phyloP scores from a whole-genome alignment of 1,140 invertebrate genomes.

The honey bee (Apis mellifera) region DNA sequence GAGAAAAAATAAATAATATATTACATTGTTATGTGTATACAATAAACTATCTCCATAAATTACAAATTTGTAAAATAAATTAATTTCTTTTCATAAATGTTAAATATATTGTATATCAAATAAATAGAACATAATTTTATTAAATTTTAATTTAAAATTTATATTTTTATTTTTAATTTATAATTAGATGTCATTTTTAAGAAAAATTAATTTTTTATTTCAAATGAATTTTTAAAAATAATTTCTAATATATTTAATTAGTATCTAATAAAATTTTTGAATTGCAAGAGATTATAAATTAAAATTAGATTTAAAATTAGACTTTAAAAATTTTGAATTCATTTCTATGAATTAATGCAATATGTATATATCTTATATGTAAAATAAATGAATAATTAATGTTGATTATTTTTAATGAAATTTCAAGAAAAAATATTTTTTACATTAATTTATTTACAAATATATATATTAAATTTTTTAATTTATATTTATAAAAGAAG shows the following conservation, averaged over 20 bases:
- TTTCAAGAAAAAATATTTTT: not conserved
- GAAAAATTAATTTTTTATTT: not conserved
- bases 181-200: not conserved
- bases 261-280: not conserved
- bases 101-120: not conserved
- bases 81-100: constrained; percentile 49
- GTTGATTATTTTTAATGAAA: not conserved
- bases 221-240: not conserved
- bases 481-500: not conserved
- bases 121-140: not conserved
- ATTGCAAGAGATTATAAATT: not conserved
- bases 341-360: not conserved
- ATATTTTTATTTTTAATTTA: not conserved
- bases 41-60: constrained; percentile 42
- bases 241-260: not conserved
- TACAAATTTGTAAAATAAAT: constrained; percentile 49
- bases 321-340: not conserved
- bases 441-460: not conserved
- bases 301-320: not conserved
- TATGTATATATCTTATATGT: not conserved
- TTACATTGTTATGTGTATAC: constrained; percentile 53
- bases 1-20: constrained; percentile 31
- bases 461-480: not conserved
- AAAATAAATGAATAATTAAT: not conserved
- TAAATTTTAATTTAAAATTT: not conserved